Conservation (phyloP, 2,888 invertebrate species). For the Hirtodrosophila confusa region DNA sequence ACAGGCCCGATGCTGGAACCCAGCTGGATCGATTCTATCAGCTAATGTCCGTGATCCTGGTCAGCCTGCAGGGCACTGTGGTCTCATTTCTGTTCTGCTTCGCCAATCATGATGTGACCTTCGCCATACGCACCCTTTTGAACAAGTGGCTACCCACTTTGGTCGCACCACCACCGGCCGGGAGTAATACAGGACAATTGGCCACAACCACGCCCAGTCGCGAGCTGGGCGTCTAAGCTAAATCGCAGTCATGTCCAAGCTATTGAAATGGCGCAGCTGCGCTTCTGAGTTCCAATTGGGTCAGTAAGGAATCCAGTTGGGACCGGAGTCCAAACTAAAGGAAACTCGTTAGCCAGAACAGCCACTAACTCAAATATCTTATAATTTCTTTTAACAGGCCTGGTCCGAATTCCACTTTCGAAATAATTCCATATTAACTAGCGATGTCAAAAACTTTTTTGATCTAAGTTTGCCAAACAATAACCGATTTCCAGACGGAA, state of each 20-base stretch:
- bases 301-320: too few species aligned
- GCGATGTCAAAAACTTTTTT: too few species aligned
- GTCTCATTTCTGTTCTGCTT: conserved; percentile 90
- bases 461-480: too few species aligned
- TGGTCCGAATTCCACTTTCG: too few species aligned
- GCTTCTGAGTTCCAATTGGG: conserved; percentile 8
- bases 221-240: conserved; percentile 82
- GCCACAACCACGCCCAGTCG: conserved; percentile 84
- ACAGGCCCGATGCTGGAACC: conserved; percentile 87
- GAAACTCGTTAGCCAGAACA: too few species aligned
- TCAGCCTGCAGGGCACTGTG: conserved; percentile 90
- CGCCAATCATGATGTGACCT: conserved; percentile 90
- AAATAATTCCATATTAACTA: too few species aligned
- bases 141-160: conserved; percentile 83
- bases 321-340: too few species aligned
- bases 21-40: conserved; percentile 87
- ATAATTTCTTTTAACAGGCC: too few species aligned
- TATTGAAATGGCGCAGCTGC: conserved; percentile 34
- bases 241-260: conserved; percentile 12
- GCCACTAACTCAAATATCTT: too few species aligned
- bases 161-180: conserved; percentile 80
- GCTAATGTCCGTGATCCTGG: conserved; percentile 87
- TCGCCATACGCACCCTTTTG: conserved; percentile 85
- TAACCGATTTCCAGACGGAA: too few species aligned
- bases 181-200: conserved; percentile 83